These are phyloP conservation scores for Coturnix japonica DNA, from an alignment of 2,113 vertebrate genomes.

Conservation along the genomic window DNA sequence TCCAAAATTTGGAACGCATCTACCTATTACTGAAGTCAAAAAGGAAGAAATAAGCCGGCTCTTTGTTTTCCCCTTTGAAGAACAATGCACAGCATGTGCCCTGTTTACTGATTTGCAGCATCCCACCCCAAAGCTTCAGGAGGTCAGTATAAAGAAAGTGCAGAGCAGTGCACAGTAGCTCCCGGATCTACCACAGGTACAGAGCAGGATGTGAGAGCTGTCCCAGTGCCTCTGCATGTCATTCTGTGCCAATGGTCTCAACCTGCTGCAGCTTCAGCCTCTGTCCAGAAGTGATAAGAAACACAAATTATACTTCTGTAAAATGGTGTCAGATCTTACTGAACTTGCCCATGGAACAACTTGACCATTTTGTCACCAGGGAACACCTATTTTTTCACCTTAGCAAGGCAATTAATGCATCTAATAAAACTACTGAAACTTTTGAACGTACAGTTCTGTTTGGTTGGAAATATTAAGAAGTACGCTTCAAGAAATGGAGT, in stretches of 20 bases:
- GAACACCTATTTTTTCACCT: neutral
- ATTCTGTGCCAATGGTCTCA: neutral
- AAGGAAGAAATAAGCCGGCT: neutral
- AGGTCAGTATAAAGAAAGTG: neutral
- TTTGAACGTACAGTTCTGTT: neutral
- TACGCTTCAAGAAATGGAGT: slow-evolving; percentile 48
- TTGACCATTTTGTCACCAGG: neutral
- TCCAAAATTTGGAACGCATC: slow-evolving; percentile 31
- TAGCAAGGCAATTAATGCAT: neutral
- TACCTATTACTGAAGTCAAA: slow-evolving; percentile 16
- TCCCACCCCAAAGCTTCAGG: neutral
- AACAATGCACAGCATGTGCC: neutral
- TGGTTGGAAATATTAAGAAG: slow-evolving; percentile 63
- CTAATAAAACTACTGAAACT: slow-evolving; percentile 4
- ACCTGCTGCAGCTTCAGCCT: neutral
- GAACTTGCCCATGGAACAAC: neutral
- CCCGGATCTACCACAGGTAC: neutral
- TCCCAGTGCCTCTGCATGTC: neutral
- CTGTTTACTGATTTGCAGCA: neutral
- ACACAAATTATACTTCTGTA: neutral
- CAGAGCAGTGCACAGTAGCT: neutral
- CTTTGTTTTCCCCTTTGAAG: slow-evolving; percentile 22
- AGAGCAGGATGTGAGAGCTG: neutral
- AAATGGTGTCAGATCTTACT: neutral
- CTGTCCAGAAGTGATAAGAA: neutral